Percentiles rank a stretch among this genome's conserved stretches.
phyloP scores from a whole-genome alignment of 1,140 invertebrate genomes.

The Adelges cooleyi region DNA sequence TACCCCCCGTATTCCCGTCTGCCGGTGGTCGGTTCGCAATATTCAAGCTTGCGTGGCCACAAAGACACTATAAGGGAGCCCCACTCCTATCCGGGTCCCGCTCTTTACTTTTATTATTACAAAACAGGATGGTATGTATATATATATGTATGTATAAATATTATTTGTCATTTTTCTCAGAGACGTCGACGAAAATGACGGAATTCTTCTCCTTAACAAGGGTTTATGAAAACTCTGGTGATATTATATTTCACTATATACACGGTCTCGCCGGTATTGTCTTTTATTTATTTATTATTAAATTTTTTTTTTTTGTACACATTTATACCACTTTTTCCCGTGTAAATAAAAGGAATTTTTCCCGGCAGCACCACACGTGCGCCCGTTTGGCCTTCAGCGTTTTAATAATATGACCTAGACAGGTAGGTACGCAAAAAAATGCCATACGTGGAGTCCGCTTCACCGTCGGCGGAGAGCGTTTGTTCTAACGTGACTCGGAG shows the following conservation, averaged over 20 bases:
- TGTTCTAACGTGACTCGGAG: too few species aligned
- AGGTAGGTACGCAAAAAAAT: too few species aligned
- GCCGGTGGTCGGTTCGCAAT: too few species aligned
- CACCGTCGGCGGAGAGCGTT: too few species aligned
- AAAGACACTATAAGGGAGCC: too few species aligned
- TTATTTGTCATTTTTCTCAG: background rate
- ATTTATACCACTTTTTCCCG: too few species aligned
- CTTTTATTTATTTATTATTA: background rate
- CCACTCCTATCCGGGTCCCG: too few species aligned
- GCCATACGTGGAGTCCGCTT: too few species aligned
- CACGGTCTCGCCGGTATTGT: background rate
- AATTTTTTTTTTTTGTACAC: too few species aligned
- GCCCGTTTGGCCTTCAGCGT: background rate
- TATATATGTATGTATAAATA: background rate
- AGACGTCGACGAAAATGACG: constrained; percentile 6
- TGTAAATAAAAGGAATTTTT: background rate
- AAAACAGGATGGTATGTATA: background rate
- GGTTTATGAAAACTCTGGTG: constrained; percentile 14
- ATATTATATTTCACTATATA: constrained; percentile 12
- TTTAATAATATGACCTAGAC: background rate
- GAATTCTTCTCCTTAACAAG: constrained; percentile 14
- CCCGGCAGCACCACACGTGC: constrained; percentile 6
- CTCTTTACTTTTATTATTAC: background rate
- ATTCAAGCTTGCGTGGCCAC: too few species aligned
- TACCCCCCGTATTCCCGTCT: too few species aligned